Evolutionary conservation across 2,113 vertebrate genomes (phyloP).

Genomic region (Sarotherodon lohbergeri): DNA sequence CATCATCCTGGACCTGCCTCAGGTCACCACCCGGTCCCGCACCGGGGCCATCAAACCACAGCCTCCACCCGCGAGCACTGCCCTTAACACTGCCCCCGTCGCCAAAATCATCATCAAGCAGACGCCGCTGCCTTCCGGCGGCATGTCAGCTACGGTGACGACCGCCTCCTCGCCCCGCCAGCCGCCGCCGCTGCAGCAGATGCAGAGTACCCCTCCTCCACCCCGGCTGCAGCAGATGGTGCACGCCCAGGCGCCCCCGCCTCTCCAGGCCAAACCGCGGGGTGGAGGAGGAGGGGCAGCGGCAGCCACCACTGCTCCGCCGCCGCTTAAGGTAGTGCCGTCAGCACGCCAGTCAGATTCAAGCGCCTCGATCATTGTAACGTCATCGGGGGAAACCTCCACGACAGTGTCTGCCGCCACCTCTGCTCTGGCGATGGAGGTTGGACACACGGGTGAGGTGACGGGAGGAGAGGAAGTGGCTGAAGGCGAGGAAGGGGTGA

Average conservation of each 20-base stretch:
- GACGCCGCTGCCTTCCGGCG: slow-evolving; percentile 72
- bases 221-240: slow-evolving; percentile 76
- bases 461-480: slow-evolving; percentile 37
- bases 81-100: slow-evolving; percentile 61
- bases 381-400: slow-evolving; percentile 50
- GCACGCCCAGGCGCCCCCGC: slow-evolving; percentile 67
- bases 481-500: slow-evolving; percentile 63
- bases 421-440: slow-evolving; percentile 40
- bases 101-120: slow-evolving; percentile 88
- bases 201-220: slow-evolving; percentile 74
- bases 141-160: slow-evolving; percentile 72
- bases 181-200: slow-evolving; percentile 83
- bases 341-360: slow-evolving; percentile 70
- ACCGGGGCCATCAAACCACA: slow-evolving; percentile 69
- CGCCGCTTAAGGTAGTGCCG: slow-evolving; percentile 65
- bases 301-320: slow-evolving; percentile 21
- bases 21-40: slow-evolving; percentile 72
- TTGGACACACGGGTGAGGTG: slow-evolving; percentile 51
- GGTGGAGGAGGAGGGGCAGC: slow-evolving; percentile 24
- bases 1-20: slow-evolving; percentile 76
- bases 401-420: slow-evolving; percentile 2
- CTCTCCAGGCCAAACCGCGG: slow-evolving; percentile 73
- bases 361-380: slow-evolving; percentile 35
- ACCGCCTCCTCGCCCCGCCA: slow-evolving; percentile 73
- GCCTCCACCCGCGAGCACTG: slow-evolving; percentile 32